Percentiles rank a stretch among this genome's conserved stretches.
phyloP scores from a whole-genome alignment of 2,797 vertebrate genomes.

The Silurus lanzhouensis region DNA sequence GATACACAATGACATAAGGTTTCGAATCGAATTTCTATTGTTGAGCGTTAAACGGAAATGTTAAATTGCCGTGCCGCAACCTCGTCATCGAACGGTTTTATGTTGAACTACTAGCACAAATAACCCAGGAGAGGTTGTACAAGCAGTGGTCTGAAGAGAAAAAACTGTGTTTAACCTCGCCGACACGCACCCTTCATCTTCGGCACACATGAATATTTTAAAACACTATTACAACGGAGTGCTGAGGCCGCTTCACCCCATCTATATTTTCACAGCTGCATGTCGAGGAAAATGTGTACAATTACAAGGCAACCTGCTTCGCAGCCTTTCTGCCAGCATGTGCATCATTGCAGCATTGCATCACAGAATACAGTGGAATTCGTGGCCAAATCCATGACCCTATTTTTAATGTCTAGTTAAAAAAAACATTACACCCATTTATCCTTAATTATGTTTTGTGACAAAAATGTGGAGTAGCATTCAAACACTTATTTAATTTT shows the following conservation, averaged over 20 bases:
- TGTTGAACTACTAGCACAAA: not conserved
- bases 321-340: not conserved
- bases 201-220: constrained; percentile 47
- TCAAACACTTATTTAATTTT: not conserved
- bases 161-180: constrained; percentile 25
- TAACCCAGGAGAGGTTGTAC: constrained; percentile 1
- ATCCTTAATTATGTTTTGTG: not conserved
- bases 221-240: constrained; percentile 21
- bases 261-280: constrained; percentile 16
- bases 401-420: not conserved
- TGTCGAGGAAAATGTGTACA: not conserved
- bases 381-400: not conserved
- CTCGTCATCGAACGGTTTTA: too few species aligned
- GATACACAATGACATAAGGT: too few species aligned
- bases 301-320: constrained; percentile 17
- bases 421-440: not conserved
- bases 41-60: too few species aligned
- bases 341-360: not conserved
- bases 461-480: not conserved
- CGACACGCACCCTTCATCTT: not conserved
- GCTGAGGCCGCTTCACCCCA: not conserved
- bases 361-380: not conserved
- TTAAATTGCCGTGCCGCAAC: too few species aligned
- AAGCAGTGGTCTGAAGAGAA: not conserved
- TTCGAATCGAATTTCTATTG: too few species aligned